Percentiles rank a stretch among this genome's conserved stretches.
Conservation (phyloP, 37 sponge, comb jelly and placozoan species). For the Agelas oroides region DNA sequence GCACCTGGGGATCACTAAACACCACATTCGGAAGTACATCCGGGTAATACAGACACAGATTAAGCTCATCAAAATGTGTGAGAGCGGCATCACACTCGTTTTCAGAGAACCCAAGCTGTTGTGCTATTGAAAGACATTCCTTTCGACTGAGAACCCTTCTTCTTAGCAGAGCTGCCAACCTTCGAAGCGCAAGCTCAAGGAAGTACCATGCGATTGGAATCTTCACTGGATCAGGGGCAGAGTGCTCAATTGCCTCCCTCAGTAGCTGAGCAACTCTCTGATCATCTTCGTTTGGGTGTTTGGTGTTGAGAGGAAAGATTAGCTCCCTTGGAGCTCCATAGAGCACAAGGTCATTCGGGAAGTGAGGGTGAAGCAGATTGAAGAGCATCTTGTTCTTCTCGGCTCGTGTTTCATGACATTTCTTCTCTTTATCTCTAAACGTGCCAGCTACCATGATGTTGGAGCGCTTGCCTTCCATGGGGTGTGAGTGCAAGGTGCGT, state of each 20-base stretch:
- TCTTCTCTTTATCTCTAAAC: not conserved
- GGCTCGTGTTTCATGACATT: not conserved
- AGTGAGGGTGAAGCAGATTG: not conserved
- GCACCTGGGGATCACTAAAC: too few relatives aligned
- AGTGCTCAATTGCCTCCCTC: not conserved
- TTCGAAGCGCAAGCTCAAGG: not conserved
- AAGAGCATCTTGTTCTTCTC: not conserved
- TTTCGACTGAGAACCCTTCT: not conserved
- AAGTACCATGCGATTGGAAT: not conserved
- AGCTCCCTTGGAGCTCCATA: not conserved
- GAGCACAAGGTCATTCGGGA: not conserved
- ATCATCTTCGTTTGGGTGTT: not conserved
- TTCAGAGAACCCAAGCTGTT: not conserved
- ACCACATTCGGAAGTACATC: not conserved
- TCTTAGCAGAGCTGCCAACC: not conserved
- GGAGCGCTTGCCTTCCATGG: not conserved
- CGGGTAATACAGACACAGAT: too few relatives aligned
- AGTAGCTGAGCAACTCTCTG: not conserved
- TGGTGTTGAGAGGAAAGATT: not conserved
- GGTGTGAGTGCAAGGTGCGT: not conserved
- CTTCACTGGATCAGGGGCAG: not conserved
- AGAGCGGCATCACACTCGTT: not conserved
- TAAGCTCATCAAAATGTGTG: too few relatives aligned
- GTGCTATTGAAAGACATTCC: conserved; percentile 1
- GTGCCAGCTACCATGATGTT: not conserved